Percentiles rank a stretch among this genome's conserved stretches.
These are phyloP conservation scores for Hirtodrosophila trivittata DNA, from an alignment of 2,888 invertebrate genomes.

Conservation along the genomic window DNA sequence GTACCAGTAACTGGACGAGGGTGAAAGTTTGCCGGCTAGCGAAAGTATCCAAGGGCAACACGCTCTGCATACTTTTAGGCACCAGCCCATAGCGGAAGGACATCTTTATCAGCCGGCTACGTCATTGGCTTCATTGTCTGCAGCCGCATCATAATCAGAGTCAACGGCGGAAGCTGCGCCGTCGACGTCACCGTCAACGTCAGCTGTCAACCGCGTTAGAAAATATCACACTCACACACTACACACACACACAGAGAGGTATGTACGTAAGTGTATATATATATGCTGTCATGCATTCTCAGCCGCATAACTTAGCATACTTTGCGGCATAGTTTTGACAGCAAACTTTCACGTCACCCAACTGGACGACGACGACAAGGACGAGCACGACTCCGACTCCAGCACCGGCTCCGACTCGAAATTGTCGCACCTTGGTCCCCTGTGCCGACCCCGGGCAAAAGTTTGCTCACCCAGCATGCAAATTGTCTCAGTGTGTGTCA, in stretches of 20 bases:
- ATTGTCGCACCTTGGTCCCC: slow-evolving; percentile 42
- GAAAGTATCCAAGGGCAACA: slow-evolving; percentile 64
- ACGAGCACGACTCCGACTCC: slow-evolving; percentile 12
- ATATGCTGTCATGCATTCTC: slow-evolving; percentile 30
- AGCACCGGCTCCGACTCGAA: slow-evolving; percentile 17
- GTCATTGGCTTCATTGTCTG: slow-evolving; percentile 57
- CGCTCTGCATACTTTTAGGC: slow-evolving; percentile 62
- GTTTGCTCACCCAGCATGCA: slow-evolving; percentile 49
- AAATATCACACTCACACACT: slow-evolving; percentile 53
- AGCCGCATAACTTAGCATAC: slow-evolving; percentile 71
- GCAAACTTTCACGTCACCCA: slow-evolving; percentile 56
- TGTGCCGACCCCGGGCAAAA: slow-evolving; percentile 1
- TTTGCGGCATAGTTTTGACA: slow-evolving; percentile 73
- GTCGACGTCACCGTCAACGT: slow-evolving; percentile 15
- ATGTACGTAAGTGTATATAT: neutral
- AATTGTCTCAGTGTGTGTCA: slow-evolving; percentile 55
- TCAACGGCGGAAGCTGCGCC: slow-evolving; percentile 6
- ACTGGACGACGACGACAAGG: slow-evolving; percentile 39
- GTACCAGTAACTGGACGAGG: slow-evolving; percentile 28
- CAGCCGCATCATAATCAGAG: slow-evolving; percentile 58
- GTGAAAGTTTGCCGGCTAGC: slow-evolving; percentile 68
- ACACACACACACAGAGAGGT: slow-evolving; percentile 7
- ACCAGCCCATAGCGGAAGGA: slow-evolving; percentile 56
- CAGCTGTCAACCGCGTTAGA: slow-evolving; percentile 45
- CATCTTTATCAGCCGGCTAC: slow-evolving; percentile 70